These are phyloP conservation scores for Butorides virescens DNA, from an alignment of 2,113 vertebrate genomes.

Conservation along the genomic window DNA sequence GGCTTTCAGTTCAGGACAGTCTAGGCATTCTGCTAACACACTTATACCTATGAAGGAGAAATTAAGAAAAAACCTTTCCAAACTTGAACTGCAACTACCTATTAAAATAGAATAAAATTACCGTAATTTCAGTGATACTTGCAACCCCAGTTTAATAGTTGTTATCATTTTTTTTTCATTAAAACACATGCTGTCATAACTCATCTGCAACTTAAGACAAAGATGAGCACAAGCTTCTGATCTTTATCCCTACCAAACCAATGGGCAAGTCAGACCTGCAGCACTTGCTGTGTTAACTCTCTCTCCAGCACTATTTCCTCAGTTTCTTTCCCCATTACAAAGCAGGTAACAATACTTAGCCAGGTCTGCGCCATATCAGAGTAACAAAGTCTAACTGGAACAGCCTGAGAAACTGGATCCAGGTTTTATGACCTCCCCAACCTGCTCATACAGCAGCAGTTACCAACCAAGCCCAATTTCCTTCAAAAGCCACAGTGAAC, in stretches of 20 bases:
- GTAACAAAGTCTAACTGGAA: background rate
- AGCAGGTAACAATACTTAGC: background rate
- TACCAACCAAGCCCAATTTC: background rate
- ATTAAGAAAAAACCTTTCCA: background rate
- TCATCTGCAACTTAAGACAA: background rate
- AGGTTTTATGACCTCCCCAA: background rate
- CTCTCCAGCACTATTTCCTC: background rate
- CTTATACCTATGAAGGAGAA: slow-evolving; percentile 79
- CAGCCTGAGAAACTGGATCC: background rate
- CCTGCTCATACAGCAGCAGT: background rate
- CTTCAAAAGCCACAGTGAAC: background rate
- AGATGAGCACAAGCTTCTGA: background rate
- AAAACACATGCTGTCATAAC: background rate
- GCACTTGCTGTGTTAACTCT: background rate
- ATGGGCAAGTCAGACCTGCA: background rate
- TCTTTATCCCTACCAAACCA: background rate
- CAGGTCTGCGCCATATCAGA: background rate
- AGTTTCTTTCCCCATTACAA: background rate
- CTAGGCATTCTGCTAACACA: slow-evolving; percentile 86
- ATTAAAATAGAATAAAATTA: background rate
- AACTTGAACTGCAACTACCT: background rate
- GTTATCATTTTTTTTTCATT: background rate
- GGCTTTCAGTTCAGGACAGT: slow-evolving; percentile 87
- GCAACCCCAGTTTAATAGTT: background rate
- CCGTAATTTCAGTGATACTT: background rate